phyloP scores from a whole-genome alignment of 2,113 vertebrate genomes.

The Myiozetetes cayanensis region DNA sequence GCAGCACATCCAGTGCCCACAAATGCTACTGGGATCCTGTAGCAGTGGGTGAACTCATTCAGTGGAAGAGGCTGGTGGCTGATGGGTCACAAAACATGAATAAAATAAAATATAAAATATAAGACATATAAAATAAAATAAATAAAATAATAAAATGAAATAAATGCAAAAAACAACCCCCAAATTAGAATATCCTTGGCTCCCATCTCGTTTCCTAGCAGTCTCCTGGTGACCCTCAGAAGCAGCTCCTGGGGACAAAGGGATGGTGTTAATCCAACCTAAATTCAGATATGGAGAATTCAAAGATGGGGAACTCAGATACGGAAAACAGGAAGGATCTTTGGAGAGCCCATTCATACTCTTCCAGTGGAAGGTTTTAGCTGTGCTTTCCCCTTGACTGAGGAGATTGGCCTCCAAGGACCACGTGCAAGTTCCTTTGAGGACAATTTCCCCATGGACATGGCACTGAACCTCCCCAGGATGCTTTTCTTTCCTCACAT shows the following conservation, averaged over 20 bases:
- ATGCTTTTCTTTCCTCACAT: neutral
- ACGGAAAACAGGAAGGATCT: neutral
- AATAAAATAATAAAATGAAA: neutral
- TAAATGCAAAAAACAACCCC: fast-evolving
- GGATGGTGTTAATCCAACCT: neutral
- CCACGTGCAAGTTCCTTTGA: fast-evolving
- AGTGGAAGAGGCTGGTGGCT: fast-evolving
- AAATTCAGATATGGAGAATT: neutral
- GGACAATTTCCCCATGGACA: neutral
- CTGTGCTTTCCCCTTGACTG: too few species aligned
- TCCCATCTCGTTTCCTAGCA: neutral
- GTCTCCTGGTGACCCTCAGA: neutral
- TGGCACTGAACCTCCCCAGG: neutral
- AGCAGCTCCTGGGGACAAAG: neutral
- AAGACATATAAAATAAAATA: neutral
- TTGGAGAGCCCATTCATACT: neutral
- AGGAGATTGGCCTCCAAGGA: neutral
- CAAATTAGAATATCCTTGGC: neutral
- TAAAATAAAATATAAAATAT: neutral
- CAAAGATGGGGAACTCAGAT: neutral
- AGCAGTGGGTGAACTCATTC: neutral
- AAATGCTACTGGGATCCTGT: neutral
- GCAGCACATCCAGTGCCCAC: neutral
- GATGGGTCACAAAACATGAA: neutral
- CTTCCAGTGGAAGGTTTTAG: neutral